Evolutionary conservation across 2,888 invertebrate genomes (phyloP).

Genomic region (Leptopilina syphax): DNA sequence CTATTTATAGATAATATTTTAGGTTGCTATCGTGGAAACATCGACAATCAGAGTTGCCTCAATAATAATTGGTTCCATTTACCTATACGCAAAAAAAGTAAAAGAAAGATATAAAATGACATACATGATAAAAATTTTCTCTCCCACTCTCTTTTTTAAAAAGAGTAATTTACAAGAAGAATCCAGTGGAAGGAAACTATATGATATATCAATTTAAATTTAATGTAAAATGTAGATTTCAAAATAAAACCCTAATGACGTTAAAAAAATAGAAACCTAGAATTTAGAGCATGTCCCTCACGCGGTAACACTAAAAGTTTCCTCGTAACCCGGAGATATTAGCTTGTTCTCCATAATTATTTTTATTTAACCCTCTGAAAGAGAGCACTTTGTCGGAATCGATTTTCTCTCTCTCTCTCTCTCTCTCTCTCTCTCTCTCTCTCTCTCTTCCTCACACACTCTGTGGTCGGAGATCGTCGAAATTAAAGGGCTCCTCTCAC

Average conservation of each 20-base stretch:
- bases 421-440: conserved; percentile 24
- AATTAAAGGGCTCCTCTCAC: conserved; percentile 36
- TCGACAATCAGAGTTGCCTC: too few relatives aligned
- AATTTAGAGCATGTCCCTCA: conserved; percentile 21
- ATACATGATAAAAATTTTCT: too few relatives aligned
- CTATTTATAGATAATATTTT: too few relatives aligned
- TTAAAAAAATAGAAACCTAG: conserved; percentile 17
- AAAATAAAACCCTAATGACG: conserved; percentile 8
- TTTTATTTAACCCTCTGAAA: conserved; percentile 41
- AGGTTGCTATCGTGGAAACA: too few relatives aligned
- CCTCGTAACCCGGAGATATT: conserved; percentile 28
- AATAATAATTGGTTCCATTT: too few relatives aligned
- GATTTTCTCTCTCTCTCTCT: conserved; percentile 30
- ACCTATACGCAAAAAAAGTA: too few relatives aligned
- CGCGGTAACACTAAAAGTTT: conserved; percentile 41
- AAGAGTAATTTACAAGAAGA: not conserved
- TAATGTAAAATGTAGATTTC: not conserved
- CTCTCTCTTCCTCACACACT: not conserved
- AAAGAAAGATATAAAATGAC: too few relatives aligned
- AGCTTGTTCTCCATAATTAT: conserved; percentile 41
- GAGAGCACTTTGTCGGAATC: conserved; percentile 35
- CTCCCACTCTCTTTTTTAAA: not conserved
- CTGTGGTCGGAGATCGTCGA: conserved; percentile 29
- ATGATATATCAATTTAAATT: conserved; percentile 17
- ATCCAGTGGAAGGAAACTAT: not conserved